Base-by-base conservation (phyloP, 2,113 vertebrate species). In the Microtus oregoni region DNA sequence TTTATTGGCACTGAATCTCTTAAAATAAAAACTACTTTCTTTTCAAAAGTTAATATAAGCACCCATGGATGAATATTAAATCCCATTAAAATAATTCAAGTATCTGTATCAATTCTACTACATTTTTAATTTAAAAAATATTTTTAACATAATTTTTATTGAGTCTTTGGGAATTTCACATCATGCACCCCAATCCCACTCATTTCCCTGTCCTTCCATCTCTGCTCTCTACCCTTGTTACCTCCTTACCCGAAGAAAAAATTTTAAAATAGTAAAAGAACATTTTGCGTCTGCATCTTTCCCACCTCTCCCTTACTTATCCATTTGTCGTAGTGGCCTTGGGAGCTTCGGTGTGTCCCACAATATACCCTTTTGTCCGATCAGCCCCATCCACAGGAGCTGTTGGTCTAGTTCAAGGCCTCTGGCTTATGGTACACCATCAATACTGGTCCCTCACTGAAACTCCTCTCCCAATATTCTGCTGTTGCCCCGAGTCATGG, bases 11-110 rank as follows among this genome's bases (percentile, higher is more conserved):
- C 4, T 76, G 35, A 73, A n/a, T 76, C 14, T 85, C 55, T 89
- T 86, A 90, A 11, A 65, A 72, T 5, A 79, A 94, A 50, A 11
- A n/a, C 73, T 24, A 92, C 4, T 76, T 24, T 3, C n/a, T 47
- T 94, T 92, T 90, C 35, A 20, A 76, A 44, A 52, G 28, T 94
- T 86, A 92, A 11, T 38, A 90, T 75, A 89, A 86, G 78, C 61
- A 78, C 67, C 7, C 11, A 26, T 67, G 26, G 65, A 58, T 77
- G 26, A 55, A 63, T 44, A 26, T 32, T 70, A 91, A 88, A 63
- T 65, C 52, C 75, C 68, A 44, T 77, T 75, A 65, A 44, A 85
- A 85, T 58, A 19, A 78, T 11, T 75, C 32, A 86, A 89, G 5
- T 30, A 55, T 81, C 13, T 91, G 6, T 14, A 73, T 52, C n/a